Conservation (phyloP, 2,888 invertebrate genomes). For the Schizaphis graminum region DNA sequence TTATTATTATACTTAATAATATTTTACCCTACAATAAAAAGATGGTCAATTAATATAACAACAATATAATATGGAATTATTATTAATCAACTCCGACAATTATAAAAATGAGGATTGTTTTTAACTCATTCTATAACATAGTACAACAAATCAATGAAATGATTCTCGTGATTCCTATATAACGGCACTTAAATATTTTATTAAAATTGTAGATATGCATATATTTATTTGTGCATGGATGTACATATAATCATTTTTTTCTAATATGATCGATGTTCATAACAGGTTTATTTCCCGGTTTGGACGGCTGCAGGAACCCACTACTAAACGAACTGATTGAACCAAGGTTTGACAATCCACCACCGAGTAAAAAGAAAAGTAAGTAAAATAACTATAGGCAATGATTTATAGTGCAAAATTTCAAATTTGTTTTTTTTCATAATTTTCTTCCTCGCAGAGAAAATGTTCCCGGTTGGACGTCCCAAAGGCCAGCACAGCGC, state of each 20-base stretch:
- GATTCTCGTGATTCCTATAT: neutral
- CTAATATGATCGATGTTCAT: neutral
- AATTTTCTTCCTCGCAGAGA: neutral
- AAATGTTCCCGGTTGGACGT: conserved; percentile 77
- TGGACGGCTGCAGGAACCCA: conserved; percentile 82
- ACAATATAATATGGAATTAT: neutral
- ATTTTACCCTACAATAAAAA: neutral
- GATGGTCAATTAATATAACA: neutral
- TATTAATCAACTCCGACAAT: neutral
- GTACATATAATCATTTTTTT: neutral
- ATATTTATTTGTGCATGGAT: neutral
- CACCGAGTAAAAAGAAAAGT: conserved; percentile 83
- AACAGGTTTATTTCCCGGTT: conserved; percentile 80
- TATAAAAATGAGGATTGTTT: neutral
- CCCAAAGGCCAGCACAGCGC: conserved; percentile 94
- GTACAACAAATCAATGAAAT: neutral
- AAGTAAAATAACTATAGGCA: conserved; percentile 70
- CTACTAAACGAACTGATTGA: conserved; percentile 76
- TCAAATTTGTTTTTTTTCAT: neutral
- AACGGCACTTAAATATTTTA: neutral
- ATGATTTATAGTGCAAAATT: neutral
- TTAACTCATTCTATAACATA: neutral
- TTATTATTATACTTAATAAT: neutral
- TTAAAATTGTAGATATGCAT: neutral
- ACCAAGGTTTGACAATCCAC: conserved; percentile 70